These are phyloP conservation scores for Ceratitis capitata DNA, from an alignment of 1,140 invertebrate species.

Conservation along the genomic window DNA sequence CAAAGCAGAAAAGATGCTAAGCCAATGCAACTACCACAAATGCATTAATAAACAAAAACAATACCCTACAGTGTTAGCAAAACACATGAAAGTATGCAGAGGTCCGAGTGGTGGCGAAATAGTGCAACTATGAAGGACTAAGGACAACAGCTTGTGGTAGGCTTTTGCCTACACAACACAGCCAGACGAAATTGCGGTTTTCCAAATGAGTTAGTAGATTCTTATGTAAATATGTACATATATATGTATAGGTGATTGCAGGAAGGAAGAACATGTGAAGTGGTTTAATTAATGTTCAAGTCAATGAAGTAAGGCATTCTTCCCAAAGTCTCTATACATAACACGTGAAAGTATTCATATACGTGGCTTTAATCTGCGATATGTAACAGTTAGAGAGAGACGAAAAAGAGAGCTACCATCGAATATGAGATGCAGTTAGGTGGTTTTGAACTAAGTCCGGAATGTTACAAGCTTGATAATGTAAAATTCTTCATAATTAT, in stretches of 20 bases:
- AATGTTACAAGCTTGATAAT: too few species aligned
- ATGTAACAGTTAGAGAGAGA: too few species aligned
- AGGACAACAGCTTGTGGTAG: conserved; percentile 32
- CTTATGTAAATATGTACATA: conserved; percentile 34
- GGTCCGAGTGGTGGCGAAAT: not conserved
- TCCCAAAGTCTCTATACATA: too few species aligned
- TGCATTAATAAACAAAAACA: conserved; percentile 1
- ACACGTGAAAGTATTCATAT: too few species aligned
- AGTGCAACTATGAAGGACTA: not conserved
- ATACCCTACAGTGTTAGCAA: not conserved
- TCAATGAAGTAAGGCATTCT: not conserved
- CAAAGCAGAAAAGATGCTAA: not conserved
- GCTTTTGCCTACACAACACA: not conserved
- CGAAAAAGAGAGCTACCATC: too few species aligned
- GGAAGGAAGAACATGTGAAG: not conserved
- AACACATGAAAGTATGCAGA: not conserved
- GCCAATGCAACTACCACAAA: not conserved
- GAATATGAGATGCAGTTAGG: too few species aligned
- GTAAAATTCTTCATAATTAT: too few species aligned
- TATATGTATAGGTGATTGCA: not conserved
- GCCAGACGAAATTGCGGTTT: not conserved
- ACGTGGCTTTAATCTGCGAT: too few species aligned
- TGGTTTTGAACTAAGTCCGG: too few species aligned
- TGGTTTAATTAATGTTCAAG: not conserved
- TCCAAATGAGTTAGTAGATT: not conserved